Evolutionary conservation across 2,888 invertebrate species (phyloP), one percentile per base, ranked within the genome.

Genomic region (Stenchaetothrips biformis): DNA sequence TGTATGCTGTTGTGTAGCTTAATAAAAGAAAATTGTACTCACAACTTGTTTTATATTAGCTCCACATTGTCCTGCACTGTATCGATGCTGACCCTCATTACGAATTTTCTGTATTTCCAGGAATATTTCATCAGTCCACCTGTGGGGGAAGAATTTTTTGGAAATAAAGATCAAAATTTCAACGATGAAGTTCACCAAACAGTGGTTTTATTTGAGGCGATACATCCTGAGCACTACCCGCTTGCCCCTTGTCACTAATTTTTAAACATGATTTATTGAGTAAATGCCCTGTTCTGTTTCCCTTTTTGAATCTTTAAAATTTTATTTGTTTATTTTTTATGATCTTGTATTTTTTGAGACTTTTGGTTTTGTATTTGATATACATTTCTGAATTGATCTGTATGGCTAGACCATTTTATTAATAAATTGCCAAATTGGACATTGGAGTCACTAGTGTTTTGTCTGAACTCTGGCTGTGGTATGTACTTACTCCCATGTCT

Each of bases 111-210:
- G 85, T 87, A 86, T 87, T 87, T 87, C 83, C 86, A 87, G 87
- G 86, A 85, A 85, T 85, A 85, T 86, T 85, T 86, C 85, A 85
- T 84, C 85, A 84, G 85, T 84, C 85, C 85, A 86, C 84, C 85
- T 83, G 84, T 85, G 84, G 84, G 84, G 84, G 84, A 84, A 85
- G 85, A 81, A 85, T 84, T 85, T 85, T 86, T 86, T 86, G 86
- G 86, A 86, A 86, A 85, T 87, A 86, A 86, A 87, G 85, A 86
- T 85, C 80, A 83, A 86, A 86, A 86, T 87, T 87, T 86, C 86
- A 85, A 85, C 84, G 85, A 85, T 85, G 85, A 86, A 85, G 84
- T 83, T 83, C 83, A 83, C 82, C 84, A 84, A 83, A 83, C 83
- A 83, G 83, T 84, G 83, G 83, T 84, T 84, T 84, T 83, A 82